A percentile compares a stretch with the other conserved stretches of the same genome.
Conservation (phyloP, 2,113 vertebrate genomes). For the Larimichthys polyactis region DNA sequence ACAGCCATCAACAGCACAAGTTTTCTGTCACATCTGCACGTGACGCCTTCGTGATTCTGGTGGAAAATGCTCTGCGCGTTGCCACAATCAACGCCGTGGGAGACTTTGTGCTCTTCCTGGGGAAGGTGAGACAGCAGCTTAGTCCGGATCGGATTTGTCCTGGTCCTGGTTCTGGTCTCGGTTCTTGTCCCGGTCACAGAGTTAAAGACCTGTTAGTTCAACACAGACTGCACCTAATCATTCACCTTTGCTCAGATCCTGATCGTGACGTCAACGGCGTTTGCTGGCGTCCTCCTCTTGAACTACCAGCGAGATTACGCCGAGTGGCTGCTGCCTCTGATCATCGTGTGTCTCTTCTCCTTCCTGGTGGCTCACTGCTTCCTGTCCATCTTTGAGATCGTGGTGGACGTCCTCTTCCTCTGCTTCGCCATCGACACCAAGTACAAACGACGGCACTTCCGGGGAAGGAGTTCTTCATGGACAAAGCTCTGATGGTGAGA, state of each 20-base stretch:
- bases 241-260: conserved; percentile 86
- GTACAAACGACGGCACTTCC: conserved; percentile 97
- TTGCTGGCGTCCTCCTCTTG: conserved; percentile 93
- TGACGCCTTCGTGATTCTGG: conserved; percentile 96
- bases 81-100: conserved; percentile 97
- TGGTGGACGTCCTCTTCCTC: conserved; percentile 98
- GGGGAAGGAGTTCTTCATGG: conserved; percentile 98
- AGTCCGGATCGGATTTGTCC: neutral
- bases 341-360: conserved; percentile 97
- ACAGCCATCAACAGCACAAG: conserved; percentile 99
- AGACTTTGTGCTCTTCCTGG: conserved; percentile 97
- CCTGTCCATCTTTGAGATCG: conserved; percentile 98
- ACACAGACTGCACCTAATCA: neutral
- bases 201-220: neutral
- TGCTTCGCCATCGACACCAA: conserved; percentile 99
- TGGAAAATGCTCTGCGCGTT: conserved; percentile 97
- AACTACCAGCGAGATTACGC: conserved; percentile 96
- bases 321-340: conserved; percentile 95
- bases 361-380: conserved; percentile 99
- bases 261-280: conserved; percentile 93
- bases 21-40: conserved; percentile 98
- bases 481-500: conserved; percentile 98
- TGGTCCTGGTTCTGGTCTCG: neutral
- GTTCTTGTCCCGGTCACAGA: neutral
- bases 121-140: conserved; percentile 87